Evolutionary conservation across 53 echinoderm and acorn worm species (phyloP).

Genomic region (Echinometra lucunter): DNA sequence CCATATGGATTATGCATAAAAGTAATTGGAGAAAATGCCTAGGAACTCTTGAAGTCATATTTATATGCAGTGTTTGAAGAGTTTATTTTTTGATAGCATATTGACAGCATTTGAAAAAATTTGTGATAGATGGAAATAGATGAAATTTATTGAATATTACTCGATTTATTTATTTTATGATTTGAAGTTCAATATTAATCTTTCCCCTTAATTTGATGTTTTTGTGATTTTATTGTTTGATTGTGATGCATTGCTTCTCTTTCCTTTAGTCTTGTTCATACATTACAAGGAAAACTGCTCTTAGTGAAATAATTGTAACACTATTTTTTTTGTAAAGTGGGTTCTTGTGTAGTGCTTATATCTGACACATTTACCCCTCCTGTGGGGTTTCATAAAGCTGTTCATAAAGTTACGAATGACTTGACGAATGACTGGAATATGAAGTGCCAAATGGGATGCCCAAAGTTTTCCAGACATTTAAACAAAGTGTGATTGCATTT

Average conservation of each 20-base stretch:
- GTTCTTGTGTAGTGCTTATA: too few species aligned
- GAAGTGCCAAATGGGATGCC: too few species aligned
- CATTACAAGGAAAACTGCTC: too few species aligned
- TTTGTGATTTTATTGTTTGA: slow-evolving; percentile 1
- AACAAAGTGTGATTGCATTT: too few species aligned
- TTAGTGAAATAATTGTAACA: too few species aligned
- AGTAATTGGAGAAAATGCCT: neutral
- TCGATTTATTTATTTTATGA: slow-evolving; percentile 46
- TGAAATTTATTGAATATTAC: neutral
- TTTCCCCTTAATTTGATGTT: neutral
- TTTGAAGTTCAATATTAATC: neutral
- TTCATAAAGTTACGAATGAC: too few species aligned
- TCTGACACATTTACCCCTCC: too few species aligned
- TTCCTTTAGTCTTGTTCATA: too few species aligned
- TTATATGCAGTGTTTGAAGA: neutral
- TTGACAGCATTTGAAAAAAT: slow-evolving; percentile 7
- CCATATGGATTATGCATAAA: neutral
- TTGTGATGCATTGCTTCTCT: neutral
- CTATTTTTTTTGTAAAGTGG: too few species aligned
- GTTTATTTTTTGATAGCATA: neutral
- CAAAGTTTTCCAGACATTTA: too few species aligned
- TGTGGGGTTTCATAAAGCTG: too few species aligned
- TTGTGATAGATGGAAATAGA: slow-evolving; percentile 46
- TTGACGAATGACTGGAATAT: too few species aligned
- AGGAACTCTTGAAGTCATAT: neutral